Evolutionary conservation across 2,888 invertebrate species (phyloP), one percentile per base, ranked within the genome.

Genomic region (Synanthedon andrenaeformis): DNA sequence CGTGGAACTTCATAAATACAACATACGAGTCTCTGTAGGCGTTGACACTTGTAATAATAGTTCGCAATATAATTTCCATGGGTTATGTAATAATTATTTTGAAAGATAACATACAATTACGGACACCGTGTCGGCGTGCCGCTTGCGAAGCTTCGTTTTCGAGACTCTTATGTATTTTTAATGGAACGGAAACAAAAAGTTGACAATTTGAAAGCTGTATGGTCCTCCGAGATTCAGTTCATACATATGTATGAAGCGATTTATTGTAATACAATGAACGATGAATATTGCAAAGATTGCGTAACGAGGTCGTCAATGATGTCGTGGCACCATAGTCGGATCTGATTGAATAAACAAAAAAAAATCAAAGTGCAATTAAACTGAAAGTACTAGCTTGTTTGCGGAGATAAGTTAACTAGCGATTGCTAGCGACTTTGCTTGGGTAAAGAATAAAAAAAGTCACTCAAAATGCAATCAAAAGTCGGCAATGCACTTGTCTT

Each of bases 191-290:
- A 68, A 75, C 76, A 84, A 85, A 84, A 84, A 82, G 70, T 71
- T 65, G 74, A 72, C 76, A 73, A 68, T 76, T 77, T 75, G 72
- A 77, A 77, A 74, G 76, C 65, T 65, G 71, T 73, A 75, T 70
- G 74, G 70, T 71, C 68, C 72, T 66, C 67, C 67, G 70, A 70
- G 68, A 71, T 45, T 72, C 72, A 70, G 70, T 74, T 76, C 82
- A 83, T 84, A 76, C 77, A 84, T 84, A 84, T 83, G 79, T 76
- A 83, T 81, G 75, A 62, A 67, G 70, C 74, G 81, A 82, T 83
- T 61, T 82, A 80, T 78, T 76, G 72, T 74, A 76, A 76, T 79
- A 80, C 81, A 83, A 82, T 82, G 76, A 74, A 65, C 69, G 71
- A 77, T 78, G 77, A 77, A 77, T 77, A 77, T 77, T 76, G 76